Evolutionary conservation across 2,888 invertebrate species (phyloP).

Genomic region (Cephus pulcher): DNA sequence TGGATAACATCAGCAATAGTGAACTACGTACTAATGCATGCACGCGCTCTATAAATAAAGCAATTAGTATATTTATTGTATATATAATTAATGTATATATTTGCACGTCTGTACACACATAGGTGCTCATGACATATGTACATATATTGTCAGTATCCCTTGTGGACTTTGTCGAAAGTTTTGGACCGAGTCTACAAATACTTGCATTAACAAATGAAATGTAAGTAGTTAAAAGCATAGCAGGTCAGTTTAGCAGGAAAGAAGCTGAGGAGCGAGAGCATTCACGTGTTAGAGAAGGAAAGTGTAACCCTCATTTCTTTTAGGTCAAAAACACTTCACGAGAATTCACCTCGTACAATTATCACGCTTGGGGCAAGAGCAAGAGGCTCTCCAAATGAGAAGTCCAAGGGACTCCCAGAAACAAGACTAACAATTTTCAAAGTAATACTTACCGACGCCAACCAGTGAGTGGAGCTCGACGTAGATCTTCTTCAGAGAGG

Average conservation of each 20-base stretch:
- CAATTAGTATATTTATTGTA: not conserved
- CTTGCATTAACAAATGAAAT: not conserved
- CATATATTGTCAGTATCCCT: not conserved
- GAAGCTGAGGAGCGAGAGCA: not conserved
- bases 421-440: not conserved
- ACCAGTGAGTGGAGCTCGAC: conserved; percentile 82
- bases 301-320: not conserved
- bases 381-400: not conserved
- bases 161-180: not conserved
- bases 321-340: not conserved
- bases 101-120: not conserved
- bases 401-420: not conserved
- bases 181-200: not conserved
- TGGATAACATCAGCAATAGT: not conserved
- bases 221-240: not conserved
- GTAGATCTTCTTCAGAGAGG: conserved; percentile 82
- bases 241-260: not conserved
- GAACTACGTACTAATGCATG: not conserved
- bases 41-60: not conserved
- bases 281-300: not conserved
- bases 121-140: not conserved
- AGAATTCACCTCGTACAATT: not conserved
- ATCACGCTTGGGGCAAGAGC: not conserved
- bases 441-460: conserved; percentile 84
- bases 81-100: too few species aligned